phyloP scores from a whole-genome alignment of 2,113 vertebrate genomes.

The Meleagris gallopavo region DNA sequence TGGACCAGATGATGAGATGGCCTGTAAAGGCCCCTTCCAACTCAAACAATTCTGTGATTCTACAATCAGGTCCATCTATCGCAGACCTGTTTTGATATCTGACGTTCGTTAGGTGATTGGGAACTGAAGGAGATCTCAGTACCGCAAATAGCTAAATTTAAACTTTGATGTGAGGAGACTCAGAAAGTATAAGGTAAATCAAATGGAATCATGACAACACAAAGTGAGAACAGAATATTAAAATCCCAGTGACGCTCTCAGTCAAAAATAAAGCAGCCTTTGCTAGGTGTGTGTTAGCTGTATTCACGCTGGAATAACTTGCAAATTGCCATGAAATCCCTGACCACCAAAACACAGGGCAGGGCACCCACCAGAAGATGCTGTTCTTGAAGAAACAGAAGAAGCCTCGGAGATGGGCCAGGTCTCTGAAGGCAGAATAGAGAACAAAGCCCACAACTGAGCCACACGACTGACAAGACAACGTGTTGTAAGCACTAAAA shows the following conservation, averaged over 20 bases:
- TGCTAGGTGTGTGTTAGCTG: not conserved
- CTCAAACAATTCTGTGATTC: not conserved
- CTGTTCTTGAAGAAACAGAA: conserved; percentile 87
- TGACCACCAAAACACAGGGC: not conserved
- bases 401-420: conserved; percentile 79
- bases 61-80: not conserved
- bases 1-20: too few relatives aligned
- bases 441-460: conserved; percentile 79
- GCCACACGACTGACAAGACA: conserved; percentile 82
- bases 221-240: not conserved
- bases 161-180: not conserved
- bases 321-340: accelerated
- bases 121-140: not conserved
- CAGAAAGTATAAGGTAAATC: not conserved
- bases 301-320: not conserved
- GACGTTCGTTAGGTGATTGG: not conserved
- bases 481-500: conserved; percentile 80
- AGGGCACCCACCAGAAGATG: conserved; percentile 83
- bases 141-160: not conserved
- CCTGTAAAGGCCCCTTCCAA: too few relatives aligned
- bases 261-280: not conserved
- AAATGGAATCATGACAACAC: not conserved
- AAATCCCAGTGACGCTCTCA: not conserved
- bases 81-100: not conserved
- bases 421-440: conserved; percentile 74